Base-by-base conservation (phyloP, 2,113 vertebrate genomes). In the Tor tambroides region DNA sequence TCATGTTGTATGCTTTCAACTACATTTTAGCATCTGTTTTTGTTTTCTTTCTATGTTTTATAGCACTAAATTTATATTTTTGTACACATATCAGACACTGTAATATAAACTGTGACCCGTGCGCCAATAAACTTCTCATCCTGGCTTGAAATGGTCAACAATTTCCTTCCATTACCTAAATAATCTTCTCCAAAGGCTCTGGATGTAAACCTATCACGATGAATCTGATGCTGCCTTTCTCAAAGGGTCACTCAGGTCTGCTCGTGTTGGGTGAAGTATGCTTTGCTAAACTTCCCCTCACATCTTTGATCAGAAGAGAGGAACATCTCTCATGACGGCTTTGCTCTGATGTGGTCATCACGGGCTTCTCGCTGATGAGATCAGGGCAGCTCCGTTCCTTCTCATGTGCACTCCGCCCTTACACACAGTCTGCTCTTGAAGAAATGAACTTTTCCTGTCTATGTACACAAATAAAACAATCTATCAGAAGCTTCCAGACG, bases 301-400 rank as follows among this genome's bases (percentile, higher is more conserved):
- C 41, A 80, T 75, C 83, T 88, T 77, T 85, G 87, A 88, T 88
- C 87, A 85, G 26, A 83, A 51, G 43, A 75, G 21, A 32, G 30
- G 67, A 76, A 76, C 28, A 76, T 85, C 41, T 35, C 38, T 85
- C 10, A 14, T 76, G 87, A 85, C 43, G 80, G 83, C 35, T 72
- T 63, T 80, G 75, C 41, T 61, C 76, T 84, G 65, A 71, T 80
- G 77, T 81, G 67, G 83, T 81, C 78, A 85, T 82, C 85, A 75
- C n/a, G 9, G n/a, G 23, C 30, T 49, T 75, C 35, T 63, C 28
- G 23, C 51, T 61, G 30, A n/a, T 38, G 77, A 61, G 56, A 85
- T 85, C 76, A 72, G 26, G 59, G 87, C 69, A 77, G 61, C n/a
- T 49, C 75, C 35, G 7, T 75, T 49, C 11, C 51, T 23, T 26